These are phyloP conservation scores for Acanthiza pusilla DNA, from an alignment of 2,797 vertebrate species.

Conservation along the genomic window DNA sequence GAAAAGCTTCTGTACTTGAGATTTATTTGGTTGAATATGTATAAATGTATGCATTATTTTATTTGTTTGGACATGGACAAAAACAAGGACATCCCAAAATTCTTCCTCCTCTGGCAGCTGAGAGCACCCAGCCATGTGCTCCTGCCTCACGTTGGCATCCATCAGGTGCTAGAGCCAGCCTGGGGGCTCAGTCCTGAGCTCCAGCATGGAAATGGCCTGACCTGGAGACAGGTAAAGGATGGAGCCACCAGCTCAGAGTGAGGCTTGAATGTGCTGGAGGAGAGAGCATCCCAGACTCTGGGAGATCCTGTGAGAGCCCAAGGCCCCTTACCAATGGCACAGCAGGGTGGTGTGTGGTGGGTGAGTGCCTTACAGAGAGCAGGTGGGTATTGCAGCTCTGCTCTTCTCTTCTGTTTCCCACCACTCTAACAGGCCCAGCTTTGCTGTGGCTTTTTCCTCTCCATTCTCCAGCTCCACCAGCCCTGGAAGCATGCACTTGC, in stretches of 20 bases:
- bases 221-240: not conserved
- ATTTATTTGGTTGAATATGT: not conserved
- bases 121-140: fast-evolving
- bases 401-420: not conserved
- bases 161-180: not conserved
- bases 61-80: not conserved
- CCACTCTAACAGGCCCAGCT: not conserved
- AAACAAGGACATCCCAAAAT: not conserved
- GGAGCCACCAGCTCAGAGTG: not conserved
- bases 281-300: not conserved
- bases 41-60: not conserved
- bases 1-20: not conserved
- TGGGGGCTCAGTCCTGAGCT: not conserved
- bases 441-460: not conserved
- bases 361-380: not conserved
- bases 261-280: not conserved
- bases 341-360: not conserved
- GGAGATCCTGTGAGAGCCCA: not conserved
- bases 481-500: not conserved
- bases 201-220: not conserved
- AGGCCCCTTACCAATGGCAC: not conserved
- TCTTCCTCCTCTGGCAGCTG: not conserved
- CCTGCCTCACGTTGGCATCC: not conserved
- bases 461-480: not conserved
- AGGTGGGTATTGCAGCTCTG: not conserved